phyloP scores from a whole-genome alignment of 2,888 invertebrate genomes.

The Creontiades dilutus region DNA sequence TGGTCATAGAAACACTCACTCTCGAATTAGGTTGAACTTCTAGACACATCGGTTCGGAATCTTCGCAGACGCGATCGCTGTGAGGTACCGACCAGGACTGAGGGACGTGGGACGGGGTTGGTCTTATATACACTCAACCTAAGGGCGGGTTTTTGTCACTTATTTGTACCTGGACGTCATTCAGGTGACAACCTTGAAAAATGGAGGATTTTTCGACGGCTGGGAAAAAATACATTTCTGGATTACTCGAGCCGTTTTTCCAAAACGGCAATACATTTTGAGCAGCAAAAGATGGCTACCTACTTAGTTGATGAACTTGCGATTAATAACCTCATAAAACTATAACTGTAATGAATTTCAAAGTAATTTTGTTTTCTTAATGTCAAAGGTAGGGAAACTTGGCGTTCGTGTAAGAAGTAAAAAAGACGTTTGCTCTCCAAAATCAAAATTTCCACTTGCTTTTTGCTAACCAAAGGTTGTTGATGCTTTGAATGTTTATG shows the following conservation, averaged over 20 bases:
- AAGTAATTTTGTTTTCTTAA: too few species aligned
- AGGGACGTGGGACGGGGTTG: neutral
- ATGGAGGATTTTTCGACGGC: neutral
- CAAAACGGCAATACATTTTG: too few species aligned
- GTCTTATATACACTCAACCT: neutral
- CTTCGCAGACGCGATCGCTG: neutral
- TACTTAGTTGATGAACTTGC: too few species aligned
- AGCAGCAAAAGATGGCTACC: too few species aligned
- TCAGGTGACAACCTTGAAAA: neutral
- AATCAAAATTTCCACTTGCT: too few species aligned
- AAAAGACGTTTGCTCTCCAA: too few species aligned
- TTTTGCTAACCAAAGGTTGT: too few species aligned
- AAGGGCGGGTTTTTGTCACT: constrained; percentile 6
- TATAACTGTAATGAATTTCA: too few species aligned
- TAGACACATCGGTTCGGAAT: constrained; percentile 16
- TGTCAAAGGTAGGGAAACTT: too few species aligned
- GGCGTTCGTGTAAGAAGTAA: too few species aligned
- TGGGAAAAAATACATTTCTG: neutral
- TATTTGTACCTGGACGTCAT: neutral
- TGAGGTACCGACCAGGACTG: neutral
- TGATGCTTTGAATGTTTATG: too few species aligned
- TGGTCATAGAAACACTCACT: neutral
- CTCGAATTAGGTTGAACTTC: constrained; percentile 13
- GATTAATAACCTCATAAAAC: too few species aligned
- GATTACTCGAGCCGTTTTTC: neutral